A percentile compares a stretch with the other conserved stretches of the same genome.
These are phyloP conservation scores for Acridotheres tristis DNA, from an alignment of 2,797 vertebrate species.

Conservation along the genomic window DNA sequence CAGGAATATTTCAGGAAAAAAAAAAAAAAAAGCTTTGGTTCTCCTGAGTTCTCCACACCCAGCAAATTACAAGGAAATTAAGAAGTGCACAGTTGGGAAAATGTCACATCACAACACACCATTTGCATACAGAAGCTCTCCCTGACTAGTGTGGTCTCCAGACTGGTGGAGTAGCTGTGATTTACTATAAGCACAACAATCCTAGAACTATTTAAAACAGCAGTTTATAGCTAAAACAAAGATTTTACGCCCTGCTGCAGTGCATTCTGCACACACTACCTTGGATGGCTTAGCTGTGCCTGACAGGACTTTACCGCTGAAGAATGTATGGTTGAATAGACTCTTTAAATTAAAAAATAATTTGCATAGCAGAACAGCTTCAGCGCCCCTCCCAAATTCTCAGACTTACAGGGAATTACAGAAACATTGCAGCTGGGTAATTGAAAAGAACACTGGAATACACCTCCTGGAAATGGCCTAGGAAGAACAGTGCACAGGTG, in stretches of 20 bases:
- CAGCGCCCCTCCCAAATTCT: neutral
- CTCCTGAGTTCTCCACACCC: neutral
- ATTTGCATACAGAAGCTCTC: neutral
- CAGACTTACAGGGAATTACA: neutral
- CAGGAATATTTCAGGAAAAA: neutral
- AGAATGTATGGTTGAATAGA: neutral
- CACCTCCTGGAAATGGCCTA: neutral
- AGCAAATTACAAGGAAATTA: neutral
- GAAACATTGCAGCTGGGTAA: neutral
- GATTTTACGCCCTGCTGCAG: neutral
- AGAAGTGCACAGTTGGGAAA: neutral
- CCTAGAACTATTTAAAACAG: neutral
- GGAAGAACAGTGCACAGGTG: neutral
- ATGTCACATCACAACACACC: neutral
- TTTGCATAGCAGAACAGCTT: neutral
- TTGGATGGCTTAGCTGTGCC: neutral
- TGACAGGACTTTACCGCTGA: neutral
- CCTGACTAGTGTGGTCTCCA: neutral
- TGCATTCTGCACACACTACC: neutral
- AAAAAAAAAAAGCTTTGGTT: neutral
- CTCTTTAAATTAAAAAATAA: neutral
- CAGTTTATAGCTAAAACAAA: neutral
- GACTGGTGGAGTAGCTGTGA: neutral
- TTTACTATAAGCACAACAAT: neutral
- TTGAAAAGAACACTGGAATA: neutral